Evolutionary conservation across 2,797 vertebrate species (phyloP).

Genomic region (Novumbra hubbsi): DNA sequence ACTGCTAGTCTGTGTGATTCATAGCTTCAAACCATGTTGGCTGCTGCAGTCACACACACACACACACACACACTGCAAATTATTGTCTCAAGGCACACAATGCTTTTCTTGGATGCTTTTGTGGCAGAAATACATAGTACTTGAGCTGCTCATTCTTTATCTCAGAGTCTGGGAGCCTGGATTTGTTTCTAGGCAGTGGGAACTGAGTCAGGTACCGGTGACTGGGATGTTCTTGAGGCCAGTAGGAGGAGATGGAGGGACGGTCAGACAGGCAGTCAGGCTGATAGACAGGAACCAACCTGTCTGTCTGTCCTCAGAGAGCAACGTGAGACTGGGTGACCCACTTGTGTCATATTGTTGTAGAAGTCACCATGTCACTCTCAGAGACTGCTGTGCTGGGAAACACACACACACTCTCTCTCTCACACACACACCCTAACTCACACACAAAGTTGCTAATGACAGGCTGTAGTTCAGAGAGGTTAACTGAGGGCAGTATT

Average conservation of each 20-base stretch:
- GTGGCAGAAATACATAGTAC: background rate
- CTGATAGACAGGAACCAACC: too few species aligned
- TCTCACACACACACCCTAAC: background rate
- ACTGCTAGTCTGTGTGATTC: slow-evolving; percentile 33
- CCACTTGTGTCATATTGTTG: slow-evolving; percentile 14
- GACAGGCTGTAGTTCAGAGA: background rate
- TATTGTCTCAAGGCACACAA: background rate
- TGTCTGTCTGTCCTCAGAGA: too few species aligned
- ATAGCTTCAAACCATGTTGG: slow-evolving; percentile 12
- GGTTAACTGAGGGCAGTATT: slow-evolving; percentile 4
- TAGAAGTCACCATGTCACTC: slow-evolving; percentile 12
- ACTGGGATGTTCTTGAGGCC: background rate
- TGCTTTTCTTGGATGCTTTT: background rate
- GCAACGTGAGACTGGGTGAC: slow-evolving; percentile 8
- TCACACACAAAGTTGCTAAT: slow-evolving; percentile 1
- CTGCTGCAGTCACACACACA: background rate
- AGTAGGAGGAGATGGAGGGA: background rate
- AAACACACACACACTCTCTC: too few species aligned
- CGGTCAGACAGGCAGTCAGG: background rate
- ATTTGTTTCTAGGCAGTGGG: background rate
- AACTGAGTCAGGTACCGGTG: background rate
- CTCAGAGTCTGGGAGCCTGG: background rate
- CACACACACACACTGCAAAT: background rate
- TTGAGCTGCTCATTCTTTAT: background rate
- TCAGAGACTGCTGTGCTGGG: background rate